These are phyloP conservation scores for Dasyornis broadbenti DNA, from an alignment of 2,113 vertebrate genomes.

Conservation along the genomic window DNA sequence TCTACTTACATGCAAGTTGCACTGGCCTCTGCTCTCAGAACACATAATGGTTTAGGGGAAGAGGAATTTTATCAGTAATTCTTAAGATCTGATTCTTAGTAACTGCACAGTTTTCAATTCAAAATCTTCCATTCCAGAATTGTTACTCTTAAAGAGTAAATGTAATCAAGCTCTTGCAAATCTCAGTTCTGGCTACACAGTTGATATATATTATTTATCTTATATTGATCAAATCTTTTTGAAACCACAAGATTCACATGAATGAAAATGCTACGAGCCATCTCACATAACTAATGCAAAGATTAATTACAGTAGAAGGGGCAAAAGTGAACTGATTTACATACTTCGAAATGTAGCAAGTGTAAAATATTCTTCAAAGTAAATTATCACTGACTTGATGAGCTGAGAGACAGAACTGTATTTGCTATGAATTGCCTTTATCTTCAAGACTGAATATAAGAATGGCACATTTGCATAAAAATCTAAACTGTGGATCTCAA, in stretches of 20 bases:
- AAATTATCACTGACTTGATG: slow-evolving; percentile 9
- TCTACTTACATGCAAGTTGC: not conserved
- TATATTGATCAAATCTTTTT: not conserved
- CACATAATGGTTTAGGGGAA: not conserved
- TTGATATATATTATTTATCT: not conserved
- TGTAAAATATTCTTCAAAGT: slow-evolving; percentile 36
- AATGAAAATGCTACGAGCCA: not conserved
- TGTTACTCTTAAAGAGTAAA: not conserved
- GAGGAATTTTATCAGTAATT: not conserved
- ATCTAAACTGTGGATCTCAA: slow-evolving; percentile 54
- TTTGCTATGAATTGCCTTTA: slow-evolving; percentile 29
- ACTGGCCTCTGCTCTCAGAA: not conserved
- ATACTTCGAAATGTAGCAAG: slow-evolving; percentile 1
- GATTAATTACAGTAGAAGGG: not conserved
- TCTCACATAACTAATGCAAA: not conserved
- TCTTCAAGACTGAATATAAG: slow-evolving; percentile 35
- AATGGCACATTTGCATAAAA: slow-evolving; percentile 55
- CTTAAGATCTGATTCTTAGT: not conserved
- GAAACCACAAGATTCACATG: not conserved
- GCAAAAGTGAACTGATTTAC: not conserved
- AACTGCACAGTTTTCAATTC: not conserved
- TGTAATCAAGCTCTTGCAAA: not conserved
- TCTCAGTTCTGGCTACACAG: not conserved
- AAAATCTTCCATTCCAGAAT: not conserved
- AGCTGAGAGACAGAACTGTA: not conserved